Evolutionary conservation across 2,113 vertebrate species (phyloP).

Genomic region (Embiotoca jacksoni): DNA sequence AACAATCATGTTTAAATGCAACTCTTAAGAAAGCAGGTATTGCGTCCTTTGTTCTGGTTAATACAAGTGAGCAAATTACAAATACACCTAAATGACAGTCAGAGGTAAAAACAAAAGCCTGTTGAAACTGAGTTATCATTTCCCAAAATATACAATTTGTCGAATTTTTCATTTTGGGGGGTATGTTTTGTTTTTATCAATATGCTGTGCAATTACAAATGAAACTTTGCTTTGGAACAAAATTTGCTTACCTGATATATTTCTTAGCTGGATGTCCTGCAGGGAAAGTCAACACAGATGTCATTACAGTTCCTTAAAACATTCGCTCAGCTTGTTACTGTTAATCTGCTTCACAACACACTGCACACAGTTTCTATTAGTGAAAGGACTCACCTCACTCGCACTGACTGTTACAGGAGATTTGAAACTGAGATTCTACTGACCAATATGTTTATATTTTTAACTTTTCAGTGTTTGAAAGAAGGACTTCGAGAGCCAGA

Average conservation of each 20-base stretch:
- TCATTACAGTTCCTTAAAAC: slow-evolving; percentile 18
- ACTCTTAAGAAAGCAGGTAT: no score
- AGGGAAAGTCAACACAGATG: slow-evolving; percentile 2
- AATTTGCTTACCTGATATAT: slow-evolving; percentile 18
- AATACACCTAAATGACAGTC: slow-evolving; percentile 1
- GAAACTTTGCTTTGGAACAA: neutral
- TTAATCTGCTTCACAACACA: neutral
- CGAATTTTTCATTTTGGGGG: neutral
- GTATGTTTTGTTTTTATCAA: neutral
- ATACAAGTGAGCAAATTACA: neutral
- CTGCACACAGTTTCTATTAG: neutral
- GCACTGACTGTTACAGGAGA: neutral
- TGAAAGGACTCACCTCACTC: neutral
- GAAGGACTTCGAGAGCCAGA: neutral
- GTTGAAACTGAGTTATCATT: neutral
- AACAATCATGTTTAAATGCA: no score
- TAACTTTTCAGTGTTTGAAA: slow-evolving; percentile 8
- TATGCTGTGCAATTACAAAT: slow-evolving; percentile 37
- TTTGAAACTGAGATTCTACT: neutral
- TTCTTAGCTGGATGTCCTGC: slow-evolving; percentile 2
- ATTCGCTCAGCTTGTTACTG: neutral
- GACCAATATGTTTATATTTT: neutral
- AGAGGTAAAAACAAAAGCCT: slow-evolving; percentile 2
- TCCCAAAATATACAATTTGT: neutral
- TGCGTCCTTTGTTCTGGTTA: neutral